These are phyloP conservation scores for Adineta ricciae DNA, from an alignment of 2,888 invertebrate genomes.

Conservation along the genomic window DNA sequence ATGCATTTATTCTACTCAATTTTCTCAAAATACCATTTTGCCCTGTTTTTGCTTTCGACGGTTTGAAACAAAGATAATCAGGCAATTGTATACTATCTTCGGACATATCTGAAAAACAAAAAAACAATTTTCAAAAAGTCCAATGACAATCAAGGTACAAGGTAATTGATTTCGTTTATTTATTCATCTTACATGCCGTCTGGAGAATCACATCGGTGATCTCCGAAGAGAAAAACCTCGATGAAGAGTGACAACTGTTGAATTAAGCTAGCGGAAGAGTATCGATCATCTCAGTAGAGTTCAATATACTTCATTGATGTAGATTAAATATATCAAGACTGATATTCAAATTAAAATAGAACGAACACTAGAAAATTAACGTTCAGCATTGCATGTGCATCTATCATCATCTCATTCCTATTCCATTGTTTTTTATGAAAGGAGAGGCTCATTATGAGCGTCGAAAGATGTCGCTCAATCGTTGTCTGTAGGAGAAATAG, in stretches of 20 bases:
- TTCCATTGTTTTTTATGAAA: background rate
- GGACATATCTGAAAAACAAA: background rate
- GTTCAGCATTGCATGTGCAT: background rate
- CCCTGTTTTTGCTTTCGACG: background rate
- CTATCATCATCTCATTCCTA: background rate
- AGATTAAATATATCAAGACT: background rate
- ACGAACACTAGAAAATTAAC: background rate
- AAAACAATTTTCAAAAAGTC: background rate
- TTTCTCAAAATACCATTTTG: background rate
- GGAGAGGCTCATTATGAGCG: background rate
- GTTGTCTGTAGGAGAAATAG: background rate
- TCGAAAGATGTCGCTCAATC: background rate
- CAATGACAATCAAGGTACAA: background rate
- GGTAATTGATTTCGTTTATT: background rate
- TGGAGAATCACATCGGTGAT: background rate
- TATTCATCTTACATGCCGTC: background rate
- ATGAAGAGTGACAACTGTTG: background rate
- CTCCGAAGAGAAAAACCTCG: background rate
- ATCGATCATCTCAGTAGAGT: background rate
- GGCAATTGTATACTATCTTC: slow-evolving; percentile 5
- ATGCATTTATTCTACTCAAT: too few relatives aligned
- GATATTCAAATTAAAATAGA: too few relatives aligned
- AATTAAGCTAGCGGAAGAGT: background rate
- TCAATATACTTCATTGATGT: background rate
- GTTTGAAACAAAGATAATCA: background rate